Base-by-base conservation (phyloP, 2,888 invertebrate genomes). In the Caenorhabditis afra region DNA sequence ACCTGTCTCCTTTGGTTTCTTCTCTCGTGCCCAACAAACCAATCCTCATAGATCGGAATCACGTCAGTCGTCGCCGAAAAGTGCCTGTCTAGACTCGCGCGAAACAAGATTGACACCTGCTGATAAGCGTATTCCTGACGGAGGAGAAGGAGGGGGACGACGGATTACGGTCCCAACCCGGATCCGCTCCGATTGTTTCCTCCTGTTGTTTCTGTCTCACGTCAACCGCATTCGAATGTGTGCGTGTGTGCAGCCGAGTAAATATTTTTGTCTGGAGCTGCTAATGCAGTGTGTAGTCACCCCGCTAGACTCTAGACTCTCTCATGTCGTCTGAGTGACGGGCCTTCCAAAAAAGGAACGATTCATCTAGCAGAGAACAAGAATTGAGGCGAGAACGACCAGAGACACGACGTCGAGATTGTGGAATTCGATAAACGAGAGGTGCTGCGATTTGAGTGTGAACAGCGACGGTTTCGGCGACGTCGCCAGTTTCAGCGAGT, bases 401-500 rank as follows among this genome's bases (percentile, higher is more conserved):
- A 71, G n/a, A n/a, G 55, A 71, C 0, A 61, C 35, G 29, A 77
- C 37, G 22, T 77, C 77, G 12, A 77, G 45, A 66, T 53, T 66
- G 39, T 70, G 70, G 47, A 67, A 79, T 41, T 73, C 67, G 14
- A 73, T 22, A 44, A 79, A 79, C 8, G 57, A 50, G 37, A 79
- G 61, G 23, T 55, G 23, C 20, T 79, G 62, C 4, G 73, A 81
- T 62, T 82, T 75, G 29, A 89, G 79, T 1, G 83, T 84, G 75
- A 89, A 89, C 41, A 84, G 80, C 10, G 79, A 66, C 0, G 73
- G 75, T 50, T 82, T 80, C 47, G 70, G 49, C 53, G 77, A 61
- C 8, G 79, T 82, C 0, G 89, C 87, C 39, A 89, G 66, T 70
- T 86, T 87, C 23, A 89, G 76, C 5, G 83, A 79, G 68, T 89